phyloP scores from a whole-genome alignment of 2,888 invertebrate species.

The Sabatieria punctata region DNA sequence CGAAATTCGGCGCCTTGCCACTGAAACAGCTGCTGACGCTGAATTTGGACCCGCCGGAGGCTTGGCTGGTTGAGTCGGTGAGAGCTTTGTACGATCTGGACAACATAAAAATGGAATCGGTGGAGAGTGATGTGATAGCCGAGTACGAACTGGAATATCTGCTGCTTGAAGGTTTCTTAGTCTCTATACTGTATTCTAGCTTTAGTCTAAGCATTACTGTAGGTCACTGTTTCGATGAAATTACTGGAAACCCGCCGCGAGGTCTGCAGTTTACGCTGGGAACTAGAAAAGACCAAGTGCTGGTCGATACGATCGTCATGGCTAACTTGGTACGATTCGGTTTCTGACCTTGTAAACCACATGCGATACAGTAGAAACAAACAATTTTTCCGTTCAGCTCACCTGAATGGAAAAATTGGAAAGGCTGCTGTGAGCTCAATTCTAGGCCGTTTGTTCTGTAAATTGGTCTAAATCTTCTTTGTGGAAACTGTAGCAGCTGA shows the following conservation, averaged over 20 bases:
- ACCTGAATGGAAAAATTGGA: too few relatives aligned
- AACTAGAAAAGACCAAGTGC: slow-evolving; percentile 43
- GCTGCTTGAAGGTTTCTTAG: slow-evolving; percentile 76
- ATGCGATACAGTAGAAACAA: too few relatives aligned
- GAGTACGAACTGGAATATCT: slow-evolving; percentile 89
- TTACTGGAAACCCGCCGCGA: slow-evolving; percentile 75
- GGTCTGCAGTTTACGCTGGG: slow-evolving; percentile 92
- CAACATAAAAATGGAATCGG: slow-evolving; percentile 78
- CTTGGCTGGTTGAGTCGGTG: slow-evolving; percentile 81
- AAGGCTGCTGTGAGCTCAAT: too few relatives aligned
- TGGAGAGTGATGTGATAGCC: slow-evolving; percentile 43
- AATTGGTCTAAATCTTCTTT: too few relatives aligned
- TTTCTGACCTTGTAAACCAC: too few relatives aligned
- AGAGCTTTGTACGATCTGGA: slow-evolving; percentile 49
- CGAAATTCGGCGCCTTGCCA: slow-evolving; percentile 72
- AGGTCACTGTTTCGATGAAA: slow-evolving; percentile 74
- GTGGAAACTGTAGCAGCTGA: too few relatives aligned
- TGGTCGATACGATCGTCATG: slow-evolving; percentile 98
- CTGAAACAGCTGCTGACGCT: slow-evolving; percentile 77
- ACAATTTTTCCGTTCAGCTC: too few relatives aligned
- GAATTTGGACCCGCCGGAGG: slow-evolving; percentile 43
- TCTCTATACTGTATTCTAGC: too few relatives aligned
- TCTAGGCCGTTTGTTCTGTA: too few relatives aligned
- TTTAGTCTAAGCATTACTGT: too few relatives aligned
- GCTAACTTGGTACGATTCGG: slow-evolving; percentile 56